Evolutionary conservation across 1,140 invertebrate species (phyloP).

Genomic region (Centruroides vittatus): DNA sequence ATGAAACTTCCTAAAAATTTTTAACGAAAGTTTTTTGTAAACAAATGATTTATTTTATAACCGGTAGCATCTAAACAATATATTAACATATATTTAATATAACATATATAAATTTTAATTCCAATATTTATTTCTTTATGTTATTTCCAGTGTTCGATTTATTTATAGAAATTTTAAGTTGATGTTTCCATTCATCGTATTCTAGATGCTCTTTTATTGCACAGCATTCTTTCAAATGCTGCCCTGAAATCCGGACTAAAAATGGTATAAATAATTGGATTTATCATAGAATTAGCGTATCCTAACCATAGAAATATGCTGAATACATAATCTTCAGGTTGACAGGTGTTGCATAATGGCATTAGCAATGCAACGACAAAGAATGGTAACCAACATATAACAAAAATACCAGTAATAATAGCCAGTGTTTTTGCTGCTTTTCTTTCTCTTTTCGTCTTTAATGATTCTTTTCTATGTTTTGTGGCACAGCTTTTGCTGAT

Average conservation of each 20-base stretch:
- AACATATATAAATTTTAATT: no score
- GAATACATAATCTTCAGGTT: conserved; percentile 56
- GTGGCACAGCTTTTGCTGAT: no score
- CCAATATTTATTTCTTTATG: no score
- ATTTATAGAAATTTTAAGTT: no score
- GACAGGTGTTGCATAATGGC: conserved; percentile 59
- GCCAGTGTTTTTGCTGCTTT: conserved; percentile 86
- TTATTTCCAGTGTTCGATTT: no score
- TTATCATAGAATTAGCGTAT: conserved; percentile 78
- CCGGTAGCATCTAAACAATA: no score
- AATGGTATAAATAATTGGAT: conserved; percentile 77
- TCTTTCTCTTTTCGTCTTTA: conserved; percentile 66
- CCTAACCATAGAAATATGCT: conserved; percentile 77
- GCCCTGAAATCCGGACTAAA: conserved; percentile 19
- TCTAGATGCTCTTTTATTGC: no score
- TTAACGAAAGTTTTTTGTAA: no score
- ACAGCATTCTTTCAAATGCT: conserved; percentile 11
- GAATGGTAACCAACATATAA: conserved; percentile 86
- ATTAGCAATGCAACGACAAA: conserved; percentile 76
- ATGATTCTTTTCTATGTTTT: conserved; percentile 42
- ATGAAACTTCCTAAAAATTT: no score
- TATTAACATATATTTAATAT: no score
- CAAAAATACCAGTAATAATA: conserved; percentile 82
- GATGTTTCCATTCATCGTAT: no score
- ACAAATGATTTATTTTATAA: no score